Base-by-base conservation (phyloP, 2,113 vertebrate species). In the Ochotona princeps region DNA sequence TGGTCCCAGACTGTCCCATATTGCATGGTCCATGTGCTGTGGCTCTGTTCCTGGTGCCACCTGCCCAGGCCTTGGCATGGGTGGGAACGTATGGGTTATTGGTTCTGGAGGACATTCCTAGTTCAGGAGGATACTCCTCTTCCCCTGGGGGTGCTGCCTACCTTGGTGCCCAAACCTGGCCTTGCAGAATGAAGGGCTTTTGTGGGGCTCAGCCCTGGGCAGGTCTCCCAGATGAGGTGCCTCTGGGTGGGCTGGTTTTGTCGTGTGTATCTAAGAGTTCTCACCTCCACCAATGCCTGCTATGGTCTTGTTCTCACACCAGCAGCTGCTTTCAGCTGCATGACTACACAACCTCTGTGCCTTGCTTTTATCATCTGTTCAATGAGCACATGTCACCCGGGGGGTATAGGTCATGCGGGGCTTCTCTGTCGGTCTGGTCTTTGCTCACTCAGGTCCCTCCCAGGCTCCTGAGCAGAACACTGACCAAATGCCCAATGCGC, bases 361-460 rank as follows among this genome's bases (percentile, higher is more conserved):
- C 90, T 93, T 85, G 66, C 60, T 83, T 87, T 93, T 35, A 30
- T 25, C 18, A 0, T 80, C 87, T 84, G 54, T 93, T 32, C 70
- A 78, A 67, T 75, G 82, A 78, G 49, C 23, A 21, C 30, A 26
- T 60, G 87, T 61, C 28, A 13, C 54, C 6, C 2, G 5, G 32
- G 18, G 26, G 5, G 7, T 28, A 9, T 9, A 30, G 38, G 1
- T 2, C 11, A 1, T 13, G 26, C 57, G 60, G 15, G 32, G 32
- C 23, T 0, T 60, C 28, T 21, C 0, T 51, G 21, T 26, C 54
- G n/a, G 13, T 32, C 15, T 75, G 65, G 61, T 44, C 75, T 73
- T 60, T 57, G 0, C 3, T 28, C 3, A 18, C 54, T 18, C 54
- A 57, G 54, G 54, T 6, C 15, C 18, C 18, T 65, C 72, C 25